Base-by-base conservation (phyloP, 2,113 vertebrate genomes). In the Melierax canorus region DNA sequence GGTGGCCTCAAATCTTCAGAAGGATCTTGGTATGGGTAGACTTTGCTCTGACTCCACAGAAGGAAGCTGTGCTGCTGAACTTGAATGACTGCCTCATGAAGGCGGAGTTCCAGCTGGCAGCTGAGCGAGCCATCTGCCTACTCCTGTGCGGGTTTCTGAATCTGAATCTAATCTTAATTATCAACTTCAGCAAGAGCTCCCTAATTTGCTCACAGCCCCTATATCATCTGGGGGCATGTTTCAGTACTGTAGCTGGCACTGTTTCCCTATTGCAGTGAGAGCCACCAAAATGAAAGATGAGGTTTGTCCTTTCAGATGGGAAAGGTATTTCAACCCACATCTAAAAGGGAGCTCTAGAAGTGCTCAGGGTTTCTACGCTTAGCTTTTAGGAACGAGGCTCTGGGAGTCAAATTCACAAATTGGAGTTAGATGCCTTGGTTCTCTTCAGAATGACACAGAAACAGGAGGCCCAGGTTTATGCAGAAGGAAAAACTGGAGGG, bases 81-180 rank as follows among this genome's bases (percentile, higher is more conserved):
- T 95, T 85, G 91, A 93, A 83, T 66, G 48, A 72, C 76, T 91
- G 89, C 91, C 67, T 95, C 41, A 18, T 62, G 62, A 94, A 93
- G 89, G 91, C 91, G 76, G 67, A 77, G 51, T 88, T 97, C 96
- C 95, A 97, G 95, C 96, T 97, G 97, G 94, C 96, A 95, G 53
- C 71, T 88, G 89, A 92, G 62, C 1, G 2, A 96, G 59, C 97
- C 95, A 96, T 96, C 95, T 97, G 95, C 92, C 75, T 94, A 76
- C 81, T 95, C 77, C 87, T 91, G 77, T 92, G 92, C 77, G 91
- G 89, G 83, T 91, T 97, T 95, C 92, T 91, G 89, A 91, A n/a
- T 94, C 89, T 92, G 95, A 92, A 95, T 94, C 92, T 96, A 80
- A 92, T 97, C 96, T 96, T 95, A 96, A 96, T 96, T 94, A 95